Evolutionary conservation across 2,888 invertebrate species (phyloP).

Genomic region (Amphimallon solstitiale): DNA sequence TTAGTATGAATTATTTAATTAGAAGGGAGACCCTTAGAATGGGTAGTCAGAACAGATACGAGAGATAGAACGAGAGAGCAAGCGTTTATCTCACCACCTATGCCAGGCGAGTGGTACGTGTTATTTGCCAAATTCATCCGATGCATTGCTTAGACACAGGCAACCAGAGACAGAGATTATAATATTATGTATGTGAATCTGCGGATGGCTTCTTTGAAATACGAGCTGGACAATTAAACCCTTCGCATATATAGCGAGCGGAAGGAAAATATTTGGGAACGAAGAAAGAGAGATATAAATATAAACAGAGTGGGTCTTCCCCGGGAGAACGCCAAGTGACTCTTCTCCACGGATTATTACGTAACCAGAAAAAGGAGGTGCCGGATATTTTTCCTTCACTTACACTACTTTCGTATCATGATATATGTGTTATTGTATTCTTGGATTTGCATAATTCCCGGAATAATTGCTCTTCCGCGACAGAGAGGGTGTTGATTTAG

Average conservation of each 20-base stretch:
- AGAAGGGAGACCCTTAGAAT: conserved; percentile 34
- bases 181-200: conserved; percentile 32
- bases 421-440: conserved; percentile 41
- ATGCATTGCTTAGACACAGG: neutral
- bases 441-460: conserved; percentile 40
- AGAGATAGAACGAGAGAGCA: too few species aligned
- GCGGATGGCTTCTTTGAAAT: conserved; percentile 48
- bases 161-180: neutral
- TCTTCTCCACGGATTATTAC: conserved; percentile 31
- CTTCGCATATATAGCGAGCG: conserved; percentile 44
- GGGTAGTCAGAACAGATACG: conserved; percentile 29
- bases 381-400: conserved; percentile 44
- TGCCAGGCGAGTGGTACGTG: conserved; percentile 28
- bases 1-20: conserved; percentile 47
- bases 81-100: neutral
- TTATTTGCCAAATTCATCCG: neutral
- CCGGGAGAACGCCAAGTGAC: conserved; percentile 36
- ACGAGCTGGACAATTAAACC: conserved; percentile 50
- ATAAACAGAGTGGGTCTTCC: neutral
- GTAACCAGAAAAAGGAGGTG: conserved; percentile 49
- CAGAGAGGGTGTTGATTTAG: conserved; percentile 26
- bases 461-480: conserved; percentile 23
- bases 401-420: conserved; percentile 39
- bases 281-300: conserved; percentile 8
- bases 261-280: neutral